A percentile compares a stretch with the other conserved stretches of the same genome.
phyloP scores from a whole-genome alignment of 2,888 invertebrate species.

The Tholera decimalis region DNA sequence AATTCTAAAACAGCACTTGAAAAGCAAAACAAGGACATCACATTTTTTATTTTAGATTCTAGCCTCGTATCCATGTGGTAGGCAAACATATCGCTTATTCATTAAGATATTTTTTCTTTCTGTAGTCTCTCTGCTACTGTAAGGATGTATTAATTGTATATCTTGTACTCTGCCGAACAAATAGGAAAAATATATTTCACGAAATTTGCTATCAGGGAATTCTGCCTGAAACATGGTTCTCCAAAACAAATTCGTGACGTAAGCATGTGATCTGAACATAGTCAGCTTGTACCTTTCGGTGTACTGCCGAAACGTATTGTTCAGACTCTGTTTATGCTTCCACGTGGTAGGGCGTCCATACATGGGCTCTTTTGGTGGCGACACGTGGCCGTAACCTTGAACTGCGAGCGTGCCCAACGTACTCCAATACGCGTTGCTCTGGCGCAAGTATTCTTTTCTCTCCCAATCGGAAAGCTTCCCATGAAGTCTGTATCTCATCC shows the following conservation, averaged over 20 bases:
- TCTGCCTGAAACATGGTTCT: conserved; percentile 83
- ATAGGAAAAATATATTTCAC: conserved; percentile 86
- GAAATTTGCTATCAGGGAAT: conserved; percentile 84
- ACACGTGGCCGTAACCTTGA: conserved; percentile 75
- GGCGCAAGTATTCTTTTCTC: conserved; percentile 69
- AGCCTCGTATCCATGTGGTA: conserved; percentile 67
- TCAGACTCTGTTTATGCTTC: conserved; percentile 77
- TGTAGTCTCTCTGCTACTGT: conserved; percentile 70
- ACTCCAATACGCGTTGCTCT: conserved; percentile 77
- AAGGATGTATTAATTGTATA: conserved; percentile 80
- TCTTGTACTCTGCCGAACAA: conserved; percentile 76
- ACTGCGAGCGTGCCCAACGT: conserved; percentile 70
- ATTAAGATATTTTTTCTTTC: conserved; percentile 70
- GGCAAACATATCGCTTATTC: conserved; percentile 76
- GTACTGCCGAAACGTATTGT: conserved; percentile 76
- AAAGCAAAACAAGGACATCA: conserved; percentile 38
- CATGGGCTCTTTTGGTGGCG: conserved; percentile 69
- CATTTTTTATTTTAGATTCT: conserved; percentile 18
- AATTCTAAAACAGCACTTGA: conserved; percentile 39
- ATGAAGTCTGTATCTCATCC: conserved; percentile 84
- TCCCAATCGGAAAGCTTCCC: conserved; percentile 73
- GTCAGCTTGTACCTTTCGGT: conserved; percentile 73
- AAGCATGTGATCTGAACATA: conserved; percentile 77
- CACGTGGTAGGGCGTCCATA: conserved; percentile 76
- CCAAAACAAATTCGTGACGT: conserved; percentile 82